These are phyloP conservation scores for Protosalanx chinensis DNA, from an alignment of 2,797 vertebrate species.

Conservation along the genomic window DNA sequence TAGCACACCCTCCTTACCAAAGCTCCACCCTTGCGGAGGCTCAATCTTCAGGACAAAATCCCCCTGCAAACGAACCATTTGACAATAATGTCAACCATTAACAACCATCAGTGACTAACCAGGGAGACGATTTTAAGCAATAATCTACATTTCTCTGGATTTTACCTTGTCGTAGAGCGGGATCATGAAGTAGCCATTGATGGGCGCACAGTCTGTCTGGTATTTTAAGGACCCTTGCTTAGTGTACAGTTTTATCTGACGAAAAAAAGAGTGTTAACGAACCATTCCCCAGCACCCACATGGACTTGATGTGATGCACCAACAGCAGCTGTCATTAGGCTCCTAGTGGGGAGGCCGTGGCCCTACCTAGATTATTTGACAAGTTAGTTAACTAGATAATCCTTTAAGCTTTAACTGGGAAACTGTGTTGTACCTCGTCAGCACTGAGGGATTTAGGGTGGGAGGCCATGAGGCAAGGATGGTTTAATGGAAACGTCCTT, in stretches of 20 bases:
- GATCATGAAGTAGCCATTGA: slow-evolving; percentile 99
- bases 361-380: slow-evolving; percentile 24
- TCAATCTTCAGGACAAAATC: slow-evolving; percentile 98
- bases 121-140: background rate
- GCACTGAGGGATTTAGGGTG: slow-evolving; percentile 24
- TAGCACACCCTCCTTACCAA: slow-evolving; percentile 79
- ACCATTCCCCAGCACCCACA: background rate
- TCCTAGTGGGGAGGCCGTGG: background rate
- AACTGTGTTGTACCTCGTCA: slow-evolving; percentile 22
- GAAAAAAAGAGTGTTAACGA: background rate
- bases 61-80: slow-evolving; percentile 76
- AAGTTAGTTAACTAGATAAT: slow-evolving; percentile 46
- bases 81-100: too few species aligned
- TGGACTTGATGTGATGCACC: too few species aligned
- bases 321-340: background rate
- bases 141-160: background rate
- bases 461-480: background rate
- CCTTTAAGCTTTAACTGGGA: slow-evolving; percentile 30
- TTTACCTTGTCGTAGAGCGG: slow-evolving; percentile 97
- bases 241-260: slow-evolving; percentile 93
- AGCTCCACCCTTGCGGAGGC: slow-evolving; percentile 96
- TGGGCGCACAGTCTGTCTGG: slow-evolving; percentile 96
- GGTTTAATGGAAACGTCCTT: background rate
- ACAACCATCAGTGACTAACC: background rate
- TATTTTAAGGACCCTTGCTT: slow-evolving; percentile 97